Evolutionary conservation across 2,888 invertebrate species (phyloP).

Genomic region (Julus scandinavius): DNA sequence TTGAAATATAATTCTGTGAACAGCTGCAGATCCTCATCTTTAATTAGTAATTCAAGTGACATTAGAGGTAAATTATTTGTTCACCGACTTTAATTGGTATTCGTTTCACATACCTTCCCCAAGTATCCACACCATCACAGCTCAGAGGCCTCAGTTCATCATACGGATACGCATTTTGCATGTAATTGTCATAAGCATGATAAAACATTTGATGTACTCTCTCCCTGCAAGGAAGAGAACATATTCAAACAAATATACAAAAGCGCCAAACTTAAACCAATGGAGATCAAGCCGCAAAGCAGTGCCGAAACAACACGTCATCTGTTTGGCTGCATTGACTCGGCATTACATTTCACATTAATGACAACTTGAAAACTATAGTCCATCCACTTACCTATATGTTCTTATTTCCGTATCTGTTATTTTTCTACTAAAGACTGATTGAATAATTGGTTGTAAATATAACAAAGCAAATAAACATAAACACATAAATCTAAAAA

Average conservation of each 20-base stretch:
- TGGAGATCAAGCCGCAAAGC: background rate
- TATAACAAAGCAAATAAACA: conserved; percentile 17
- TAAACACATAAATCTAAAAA: conserved; percentile 61
- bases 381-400: conserved; percentile 26
- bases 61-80: too few relatives aligned
- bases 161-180: conserved; percentile 92
- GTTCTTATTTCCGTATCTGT: conserved; percentile 46
- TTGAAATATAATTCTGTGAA: background rate
- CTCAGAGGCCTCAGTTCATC: conserved; percentile 96
- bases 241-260: background rate
- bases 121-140: conserved; percentile 96
- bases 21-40: background rate
- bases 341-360: background rate
- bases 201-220: conserved; percentile 96
- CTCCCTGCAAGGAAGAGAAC: conserved; percentile 71
- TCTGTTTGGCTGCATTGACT: background rate
- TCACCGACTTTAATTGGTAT: too few relatives aligned
- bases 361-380: background rate
- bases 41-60: too few relatives aligned
- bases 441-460: conserved; percentile 50
- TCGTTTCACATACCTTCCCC: conserved; percentile 76
- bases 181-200: conserved; percentile 96
- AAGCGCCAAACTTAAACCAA: background rate
- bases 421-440: conserved; percentile 22
- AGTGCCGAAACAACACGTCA: background rate